phyloP scores from a whole-genome alignment of 2,888 invertebrate genomes.

The Meloe dianella region DNA sequence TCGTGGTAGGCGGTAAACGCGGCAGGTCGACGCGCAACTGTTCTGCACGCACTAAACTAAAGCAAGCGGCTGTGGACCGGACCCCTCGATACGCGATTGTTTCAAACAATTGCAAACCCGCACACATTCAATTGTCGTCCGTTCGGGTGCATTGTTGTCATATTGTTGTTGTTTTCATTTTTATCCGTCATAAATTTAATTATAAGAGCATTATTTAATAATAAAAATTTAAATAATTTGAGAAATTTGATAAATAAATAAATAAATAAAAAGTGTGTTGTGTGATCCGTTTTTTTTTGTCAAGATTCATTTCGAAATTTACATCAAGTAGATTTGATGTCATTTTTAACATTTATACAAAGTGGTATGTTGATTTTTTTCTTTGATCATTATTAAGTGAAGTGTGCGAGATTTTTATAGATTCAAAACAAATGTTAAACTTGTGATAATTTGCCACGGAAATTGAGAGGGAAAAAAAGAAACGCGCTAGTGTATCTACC shows the following conservation, averaged over 20 bases:
- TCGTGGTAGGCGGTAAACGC: constrained; percentile 59
- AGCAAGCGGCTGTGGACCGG: constrained; percentile 46
- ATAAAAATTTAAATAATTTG: too few relatives aligned
- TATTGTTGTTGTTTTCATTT: constrained; percentile 27
- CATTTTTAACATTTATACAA: not conserved
- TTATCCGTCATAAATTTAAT: constrained; percentile 13
- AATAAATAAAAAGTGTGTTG: not conserved
- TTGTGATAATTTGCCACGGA: not conserved
- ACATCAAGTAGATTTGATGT: not conserved
- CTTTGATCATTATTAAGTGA: not conserved
- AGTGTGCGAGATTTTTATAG: constrained; percentile 8
- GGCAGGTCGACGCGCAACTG: constrained; percentile 58
- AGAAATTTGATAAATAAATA: constrained; percentile 12
- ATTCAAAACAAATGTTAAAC: not conserved
- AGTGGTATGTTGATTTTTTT: constrained; percentile 28
- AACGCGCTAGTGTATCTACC: constrained; percentile 17
- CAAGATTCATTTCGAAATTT: not conserved
- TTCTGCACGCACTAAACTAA: constrained; percentile 54
- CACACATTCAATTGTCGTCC: constrained; percentile 43
- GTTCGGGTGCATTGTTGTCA: constrained; percentile 37
- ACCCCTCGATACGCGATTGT: constrained; percentile 46
- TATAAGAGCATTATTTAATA: constrained; percentile 15
- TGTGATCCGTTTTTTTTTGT: constrained; percentile 13
- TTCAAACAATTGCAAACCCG: constrained; percentile 56
- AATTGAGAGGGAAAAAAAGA: not conserved